phyloP scores from a whole-genome alignment of 2,113 vertebrate species.

The Perca schrenkii region DNA sequence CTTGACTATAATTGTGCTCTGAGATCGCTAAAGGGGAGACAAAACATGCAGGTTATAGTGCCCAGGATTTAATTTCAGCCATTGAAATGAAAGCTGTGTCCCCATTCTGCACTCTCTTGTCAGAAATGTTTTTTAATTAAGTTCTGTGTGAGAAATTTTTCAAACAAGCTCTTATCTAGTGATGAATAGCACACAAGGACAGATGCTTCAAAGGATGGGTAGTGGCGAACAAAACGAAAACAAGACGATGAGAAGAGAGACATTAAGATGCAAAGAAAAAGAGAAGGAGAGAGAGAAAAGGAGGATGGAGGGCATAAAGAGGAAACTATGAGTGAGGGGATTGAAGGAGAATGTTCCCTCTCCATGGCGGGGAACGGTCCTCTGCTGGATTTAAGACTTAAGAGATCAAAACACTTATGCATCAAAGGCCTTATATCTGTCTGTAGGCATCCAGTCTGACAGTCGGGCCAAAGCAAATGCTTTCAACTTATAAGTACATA shows the following conservation, averaged over 20 bases:
- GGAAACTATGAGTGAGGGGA: conserved; percentile 58
- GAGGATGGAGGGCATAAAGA: conserved; percentile 9
- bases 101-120: conserved; percentile 15
- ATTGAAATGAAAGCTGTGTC: conserved; percentile 41
- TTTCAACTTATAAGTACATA: conserved; percentile 55
- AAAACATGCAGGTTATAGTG: conserved; percentile 17
- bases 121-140: conserved; percentile 55
- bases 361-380: conserved; percentile 54
- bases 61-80: conserved; percentile 38
- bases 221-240: conserved; percentile 38
- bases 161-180: conserved; percentile 61
- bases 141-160: conserved; percentile 35
- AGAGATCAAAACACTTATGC: conserved; percentile 74
- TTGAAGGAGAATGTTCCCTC: conserved; percentile 65
- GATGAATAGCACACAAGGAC: conserved; percentile 60
- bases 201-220: conserved; percentile 54
- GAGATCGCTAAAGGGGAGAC: conserved; percentile 1
- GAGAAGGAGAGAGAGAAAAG: not conserved
- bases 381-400: conserved; percentile 73
- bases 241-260: conserved; percentile 19
- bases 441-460: conserved; percentile 66
- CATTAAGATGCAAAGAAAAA: conserved; percentile 10
- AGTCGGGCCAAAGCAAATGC: conserved; percentile 24
- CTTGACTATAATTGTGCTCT: not conserved
- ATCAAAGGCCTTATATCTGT: conserved; percentile 76